Percentiles rank a stretch among this genome's conserved stretches.
These are phyloP conservation scores for Torymus tubicola DNA, from an alignment of 2,888 invertebrate genomes.

Conservation along the genomic window DNA sequence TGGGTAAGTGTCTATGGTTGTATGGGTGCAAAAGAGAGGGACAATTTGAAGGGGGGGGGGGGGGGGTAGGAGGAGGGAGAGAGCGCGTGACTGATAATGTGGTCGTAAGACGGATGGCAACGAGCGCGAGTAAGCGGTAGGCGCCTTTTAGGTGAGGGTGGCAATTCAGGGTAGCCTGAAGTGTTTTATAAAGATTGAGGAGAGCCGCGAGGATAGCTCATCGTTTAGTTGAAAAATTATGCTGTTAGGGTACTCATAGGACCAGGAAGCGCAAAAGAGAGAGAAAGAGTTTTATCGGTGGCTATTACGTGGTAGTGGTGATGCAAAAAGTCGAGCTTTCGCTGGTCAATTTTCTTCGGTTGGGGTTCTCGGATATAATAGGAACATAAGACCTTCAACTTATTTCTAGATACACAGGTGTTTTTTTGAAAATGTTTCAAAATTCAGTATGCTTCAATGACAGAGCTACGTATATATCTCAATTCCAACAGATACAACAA, in stretches of 20 bases:
- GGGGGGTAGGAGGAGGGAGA: constrained; percentile 37
- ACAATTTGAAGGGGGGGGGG: constrained; percentile 47
- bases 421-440: no score
- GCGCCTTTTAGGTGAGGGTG: neutral
- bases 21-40: no score
- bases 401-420: no score
- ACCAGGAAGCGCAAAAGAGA: neutral
- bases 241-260: neutral
- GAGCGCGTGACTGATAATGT: constrained; percentile 55
- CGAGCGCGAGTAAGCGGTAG: constrained; percentile 28
- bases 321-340: no score
- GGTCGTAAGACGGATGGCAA: constrained; percentile 55
- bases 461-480: no score
- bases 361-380: no score
- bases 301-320: no score
- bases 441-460: no score
- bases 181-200: constrained; percentile 50
- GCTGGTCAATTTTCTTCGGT: no score
- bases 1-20: no score
- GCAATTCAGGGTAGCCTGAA: constrained; percentile 44
- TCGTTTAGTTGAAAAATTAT: constrained; percentile 44
- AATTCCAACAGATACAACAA: no score
- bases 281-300: neutral
- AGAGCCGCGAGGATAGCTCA: constrained; percentile 29
- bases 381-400: no score